A percentile compares a stretch with the other conserved stretches of the same genome.
Conservation (phyloP, 2,888 invertebrate genomes). For the Doris montereyensis region DNA sequence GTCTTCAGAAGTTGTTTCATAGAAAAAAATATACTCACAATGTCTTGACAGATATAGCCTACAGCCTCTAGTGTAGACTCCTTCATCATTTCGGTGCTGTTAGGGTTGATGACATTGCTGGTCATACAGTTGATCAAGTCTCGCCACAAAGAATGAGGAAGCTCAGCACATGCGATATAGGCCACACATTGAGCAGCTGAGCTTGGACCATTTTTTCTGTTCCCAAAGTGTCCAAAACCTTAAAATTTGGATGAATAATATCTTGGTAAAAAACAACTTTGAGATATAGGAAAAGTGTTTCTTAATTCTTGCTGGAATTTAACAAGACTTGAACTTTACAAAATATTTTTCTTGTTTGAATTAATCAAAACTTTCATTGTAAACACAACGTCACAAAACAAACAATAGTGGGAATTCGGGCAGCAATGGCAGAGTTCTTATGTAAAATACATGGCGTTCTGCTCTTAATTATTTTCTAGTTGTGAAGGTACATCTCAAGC, state of each 20-base stretch:
- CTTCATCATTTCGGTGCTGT: constrained; percentile 92
- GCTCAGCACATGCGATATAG: constrained; percentile 96
- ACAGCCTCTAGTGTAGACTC: constrained; percentile 98
- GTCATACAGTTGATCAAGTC: constrained; percentile 89
- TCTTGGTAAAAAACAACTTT: too few species aligned
- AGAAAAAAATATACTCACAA: constrained; percentile 75
- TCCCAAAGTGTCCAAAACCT: constrained; percentile 94
- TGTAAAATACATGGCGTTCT: too few species aligned
- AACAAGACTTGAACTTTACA: not conserved
- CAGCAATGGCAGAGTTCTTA: too few species aligned
- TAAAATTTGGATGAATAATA: too few species aligned
- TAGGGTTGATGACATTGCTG: constrained; percentile 86
- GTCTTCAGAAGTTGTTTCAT: too few species aligned
- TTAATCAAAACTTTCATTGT: too few species aligned
- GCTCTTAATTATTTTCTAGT: too few species aligned
- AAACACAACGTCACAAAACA: too few species aligned
- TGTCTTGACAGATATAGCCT: constrained; percentile 99
- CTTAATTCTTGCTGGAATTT: not conserved
- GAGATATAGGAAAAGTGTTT: too few species aligned
- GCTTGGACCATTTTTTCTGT: constrained; percentile 95
- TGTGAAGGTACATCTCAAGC: too few species aligned
- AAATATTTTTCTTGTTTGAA: too few species aligned
- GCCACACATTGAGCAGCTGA: constrained; percentile 99
- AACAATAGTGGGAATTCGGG: too few species aligned
- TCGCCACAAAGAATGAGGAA: constrained; percentile 93